These are phyloP conservation scores for Hecatera dysodea DNA, from an alignment of 2,888 invertebrate species.

Conservation along the genomic window DNA sequence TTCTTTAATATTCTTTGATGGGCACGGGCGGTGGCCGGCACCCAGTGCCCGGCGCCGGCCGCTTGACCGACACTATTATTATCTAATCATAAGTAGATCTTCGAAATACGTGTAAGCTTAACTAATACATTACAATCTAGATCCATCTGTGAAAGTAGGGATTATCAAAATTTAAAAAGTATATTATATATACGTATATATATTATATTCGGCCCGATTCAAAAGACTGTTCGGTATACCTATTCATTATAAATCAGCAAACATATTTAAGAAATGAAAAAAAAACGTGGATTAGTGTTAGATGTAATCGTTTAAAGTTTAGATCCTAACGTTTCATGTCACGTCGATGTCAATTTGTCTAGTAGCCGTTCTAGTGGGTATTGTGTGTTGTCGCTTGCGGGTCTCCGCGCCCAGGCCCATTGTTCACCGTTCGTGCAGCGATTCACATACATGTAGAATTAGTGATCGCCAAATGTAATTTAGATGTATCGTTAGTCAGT, in stretches of 20 bases:
- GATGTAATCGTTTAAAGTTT: slow-evolving; percentile 78
- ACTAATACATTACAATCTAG: slow-evolving; percentile 80
- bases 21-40: slow-evolving; percentile 45
- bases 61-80: slow-evolving; percentile 61
- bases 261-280: slow-evolving; percentile 80
- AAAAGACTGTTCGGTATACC: slow-evolving; percentile 93
- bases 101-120: slow-evolving; percentile 81
- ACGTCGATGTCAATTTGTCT: slow-evolving; percentile 83
- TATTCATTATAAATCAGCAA: slow-evolving; percentile 88
- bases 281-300: slow-evolving; percentile 79
- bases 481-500: slow-evolving; percentile 89
- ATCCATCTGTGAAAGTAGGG: slow-evolving; percentile 87
- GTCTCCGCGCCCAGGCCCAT: slow-evolving; percentile 56
- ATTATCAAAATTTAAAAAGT: slow-evolving; percentile 83
- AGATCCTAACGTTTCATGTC: slow-evolving; percentile 78
- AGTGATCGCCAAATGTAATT: slow-evolving; percentile 90
- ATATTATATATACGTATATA: slow-evolving; percentile 55
- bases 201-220: slow-evolving; percentile 92
- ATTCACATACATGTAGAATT: slow-evolving; percentile 85
- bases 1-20: slow-evolving; percentile 54
- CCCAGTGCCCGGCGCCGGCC: slow-evolving; percentile 52
- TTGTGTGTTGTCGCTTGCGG: slow-evolving; percentile 77
- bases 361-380: slow-evolving; percentile 76
- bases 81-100: slow-evolving; percentile 77
- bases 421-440: slow-evolving; percentile 77